Percentiles rank a stretch among this genome's conserved stretches.
These are phyloP conservation scores for Agrotis clavis DNA, from an alignment of 2,888 invertebrate genomes.

Conservation along the genomic window DNA sequence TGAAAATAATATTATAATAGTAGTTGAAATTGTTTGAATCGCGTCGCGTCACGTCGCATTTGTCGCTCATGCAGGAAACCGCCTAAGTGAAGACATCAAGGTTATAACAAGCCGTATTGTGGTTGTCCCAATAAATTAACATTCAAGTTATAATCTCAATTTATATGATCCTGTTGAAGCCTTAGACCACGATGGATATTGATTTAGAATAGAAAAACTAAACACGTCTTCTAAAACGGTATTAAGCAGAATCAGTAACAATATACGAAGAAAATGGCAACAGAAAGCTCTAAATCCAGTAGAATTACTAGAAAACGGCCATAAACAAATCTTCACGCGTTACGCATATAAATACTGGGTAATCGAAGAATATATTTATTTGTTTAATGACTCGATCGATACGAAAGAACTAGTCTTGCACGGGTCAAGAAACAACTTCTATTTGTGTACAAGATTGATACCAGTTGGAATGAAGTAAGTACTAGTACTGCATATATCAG, in stretches of 20 bases:
- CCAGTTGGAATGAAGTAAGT: conserved; percentile 43
- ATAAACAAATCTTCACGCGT: conserved; percentile 54
- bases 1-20: too few relatives aligned
- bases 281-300: conserved; percentile 30
- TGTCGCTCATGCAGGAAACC: too few relatives aligned
- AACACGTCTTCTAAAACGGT: conserved; percentile 26
- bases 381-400: conserved; percentile 56
- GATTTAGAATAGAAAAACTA: conserved; percentile 45
- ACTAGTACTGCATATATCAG: conserved; percentile 29
- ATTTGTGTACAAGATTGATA: conserved; percentile 63
- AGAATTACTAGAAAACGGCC: conserved; percentile 43
- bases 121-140: conserved; percentile 7
- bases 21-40: too few relatives aligned
- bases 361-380: conserved; percentile 58
- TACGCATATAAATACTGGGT: conserved; percentile 50
- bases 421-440: conserved; percentile 59
- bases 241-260: conserved; percentile 43
- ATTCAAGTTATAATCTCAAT: background rate
- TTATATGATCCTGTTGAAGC: conserved; percentile 1
- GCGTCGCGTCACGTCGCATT: too few relatives aligned
- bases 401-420: conserved; percentile 59
- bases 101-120: background rate
- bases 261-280: conserved; percentile 40
- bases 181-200: conserved; percentile 5
- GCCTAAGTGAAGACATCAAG: background rate